Evolutionary conservation across 2,888 invertebrate genomes (phyloP).

Genomic region (Eristalinus aeneus): DNA sequence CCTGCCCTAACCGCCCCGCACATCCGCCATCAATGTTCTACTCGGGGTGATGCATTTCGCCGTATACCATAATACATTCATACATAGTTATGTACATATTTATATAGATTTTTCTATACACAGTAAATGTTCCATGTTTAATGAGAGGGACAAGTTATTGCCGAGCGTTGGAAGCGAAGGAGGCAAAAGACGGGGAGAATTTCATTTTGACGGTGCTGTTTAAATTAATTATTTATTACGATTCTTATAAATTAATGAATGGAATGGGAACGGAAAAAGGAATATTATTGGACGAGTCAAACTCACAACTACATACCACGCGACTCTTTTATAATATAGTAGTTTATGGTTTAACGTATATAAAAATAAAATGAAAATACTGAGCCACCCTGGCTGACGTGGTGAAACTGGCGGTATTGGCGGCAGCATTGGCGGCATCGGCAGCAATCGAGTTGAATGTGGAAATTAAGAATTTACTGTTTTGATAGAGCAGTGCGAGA

Average conservation of each 20-base stretch:
- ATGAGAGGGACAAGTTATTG: constrained; percentile 71
- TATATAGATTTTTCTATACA: constrained; percentile 53
- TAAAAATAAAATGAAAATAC: constrained; percentile 65
- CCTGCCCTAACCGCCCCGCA: not conserved
- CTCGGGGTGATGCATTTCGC: constrained; percentile 61
- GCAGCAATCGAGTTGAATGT: constrained; percentile 8
- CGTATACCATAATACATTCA: constrained; percentile 12
- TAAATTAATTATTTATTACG: constrained; percentile 79
- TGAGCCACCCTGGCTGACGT: constrained; percentile 30
- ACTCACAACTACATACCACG: constrained; percentile 34
- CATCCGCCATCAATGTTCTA: not conserved
- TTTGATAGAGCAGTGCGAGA: constrained; percentile 60
- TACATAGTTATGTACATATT: constrained; percentile 35
- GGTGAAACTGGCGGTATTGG: not conserved
- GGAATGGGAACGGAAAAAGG: constrained; percentile 75
- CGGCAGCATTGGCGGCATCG: constrained; percentile 6
- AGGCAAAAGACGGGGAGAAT: constrained; percentile 57
- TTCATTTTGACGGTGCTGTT: constrained; percentile 74
- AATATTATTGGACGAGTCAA: constrained; percentile 68
- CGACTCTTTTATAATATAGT: constrained; percentile 64
- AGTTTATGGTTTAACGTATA: constrained; percentile 65
- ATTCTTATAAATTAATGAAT: constrained; percentile 79
- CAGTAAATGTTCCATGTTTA: constrained; percentile 69
- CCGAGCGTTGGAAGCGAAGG: constrained; percentile 25
- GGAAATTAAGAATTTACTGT: constrained; percentile 70